A percentile compares a stretch with the other conserved stretches of the same genome.
phyloP scores from a whole-genome alignment of 2,113 vertebrate species.

The Pteronura brasiliensis region DNA sequence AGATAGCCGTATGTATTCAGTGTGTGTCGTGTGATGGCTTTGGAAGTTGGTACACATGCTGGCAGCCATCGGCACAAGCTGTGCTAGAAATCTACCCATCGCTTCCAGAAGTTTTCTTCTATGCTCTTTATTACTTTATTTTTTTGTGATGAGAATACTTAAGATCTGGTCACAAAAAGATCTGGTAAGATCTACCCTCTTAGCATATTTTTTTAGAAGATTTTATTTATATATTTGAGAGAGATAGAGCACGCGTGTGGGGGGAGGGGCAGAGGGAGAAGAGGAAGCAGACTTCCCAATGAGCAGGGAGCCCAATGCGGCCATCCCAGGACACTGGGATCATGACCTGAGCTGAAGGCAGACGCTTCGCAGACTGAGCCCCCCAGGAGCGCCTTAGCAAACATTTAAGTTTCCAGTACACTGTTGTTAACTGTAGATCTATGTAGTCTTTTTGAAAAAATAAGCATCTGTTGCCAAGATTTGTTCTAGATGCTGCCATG shows the following conservation, averaged over 20 bases:
- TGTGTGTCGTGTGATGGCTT: background rate
- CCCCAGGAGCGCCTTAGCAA: background rate
- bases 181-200: background rate
- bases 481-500: background rate
- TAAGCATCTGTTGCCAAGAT: background rate
- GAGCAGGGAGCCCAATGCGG: background rate
- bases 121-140: background rate
- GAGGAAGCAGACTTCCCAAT: background rate
- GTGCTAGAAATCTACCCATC: background rate
- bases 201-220: background rate
- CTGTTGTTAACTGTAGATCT: background rate
- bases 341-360: background rate
- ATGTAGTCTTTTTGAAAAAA: background rate
- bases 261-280: background rate
- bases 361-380: background rate
- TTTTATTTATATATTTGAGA: background rate
- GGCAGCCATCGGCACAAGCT: background rate
- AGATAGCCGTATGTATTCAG: background rate
- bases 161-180: background rate
- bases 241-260: background rate
- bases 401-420: background rate
- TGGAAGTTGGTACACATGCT: background rate
- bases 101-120: background rate
- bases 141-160: background rate
- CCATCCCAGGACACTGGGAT: background rate